Base-by-base conservation (phyloP, 2,888 invertebrate genomes). In the Physocephala rufipes region DNA sequence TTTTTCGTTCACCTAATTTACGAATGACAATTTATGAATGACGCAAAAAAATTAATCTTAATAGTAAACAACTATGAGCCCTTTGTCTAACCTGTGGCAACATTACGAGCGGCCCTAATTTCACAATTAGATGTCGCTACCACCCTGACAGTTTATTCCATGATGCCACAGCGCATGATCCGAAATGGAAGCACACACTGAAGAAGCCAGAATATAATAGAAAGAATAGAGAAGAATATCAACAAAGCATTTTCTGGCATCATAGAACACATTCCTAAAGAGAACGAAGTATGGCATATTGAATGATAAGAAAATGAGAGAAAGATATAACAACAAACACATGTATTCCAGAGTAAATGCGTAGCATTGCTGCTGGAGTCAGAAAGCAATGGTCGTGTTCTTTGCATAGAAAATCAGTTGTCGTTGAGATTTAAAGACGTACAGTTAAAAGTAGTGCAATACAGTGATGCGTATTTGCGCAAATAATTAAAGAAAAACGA, bases 381-480 rank as follows among this genome's bases (percentile, higher is more conserved):
- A 53, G 53, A 49, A 51, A 58, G 58, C 45, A n/a, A n/a, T n/a
- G n/a, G n/a, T n/a, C 47, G 45, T 28, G 21, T 58, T 26, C 16
- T 21, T 43, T 43, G 43, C 55, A 58, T 58, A 55, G 55, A 45
- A 55, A 67, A 45, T 67, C 26, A 67, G 58, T 67, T 58, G 45
- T 67, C 58, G 28, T 45, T 58, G 58, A 45, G 67, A 67, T 67
- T 67, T 67, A 43, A 21, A 67, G 67, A 58, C 45, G 67, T 45
- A 58, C 43, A 58, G 67, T 67, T 67, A n/a, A 51, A 26, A 36
- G 16, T 5, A n/a, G 28, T 7, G 58, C 24, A 24, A 24, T 26
- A 24, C 1, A 26, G 16, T 2, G 51, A n/a, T n/a, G n/a, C n/a
- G n/a, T n/a, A n/a, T 0, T 13, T 30, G 19, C 5, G n/a, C 5